phyloP scores from a whole-genome alignment of 2,888 invertebrate genomes.

The Carabus problematicus region DNA sequence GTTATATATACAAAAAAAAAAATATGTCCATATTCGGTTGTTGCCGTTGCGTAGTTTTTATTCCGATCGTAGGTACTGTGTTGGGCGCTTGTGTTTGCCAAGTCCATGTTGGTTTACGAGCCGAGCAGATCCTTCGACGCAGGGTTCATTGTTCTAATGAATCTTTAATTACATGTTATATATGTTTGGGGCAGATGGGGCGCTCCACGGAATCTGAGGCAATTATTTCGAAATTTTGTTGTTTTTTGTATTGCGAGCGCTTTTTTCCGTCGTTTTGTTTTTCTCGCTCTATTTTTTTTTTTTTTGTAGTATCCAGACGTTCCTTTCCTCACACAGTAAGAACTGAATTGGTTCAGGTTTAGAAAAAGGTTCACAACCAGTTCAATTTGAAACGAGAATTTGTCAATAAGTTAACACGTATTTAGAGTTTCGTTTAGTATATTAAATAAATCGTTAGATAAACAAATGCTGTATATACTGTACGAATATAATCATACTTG shows the following conservation, averaged over 20 bases:
- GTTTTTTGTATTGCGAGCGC: constrained; percentile 28
- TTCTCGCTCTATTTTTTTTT: background rate
- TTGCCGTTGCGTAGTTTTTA: background rate
- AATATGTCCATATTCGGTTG: background rate
- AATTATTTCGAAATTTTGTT: constrained; percentile 40
- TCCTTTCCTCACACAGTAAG: background rate
- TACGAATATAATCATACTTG: too few species aligned
- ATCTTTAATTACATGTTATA: constrained; percentile 39
- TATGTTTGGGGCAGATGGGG: constrained; percentile 35
- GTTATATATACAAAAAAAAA: background rate
- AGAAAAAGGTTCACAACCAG: too few species aligned
- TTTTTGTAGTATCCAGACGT: constrained; percentile 2
- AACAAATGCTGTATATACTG: too few species aligned
- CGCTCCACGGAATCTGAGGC: constrained; percentile 18
- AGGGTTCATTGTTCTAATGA: constrained; percentile 41
- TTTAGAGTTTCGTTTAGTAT: too few species aligned
- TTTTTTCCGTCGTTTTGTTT: background rate
- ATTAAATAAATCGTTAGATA: too few species aligned
- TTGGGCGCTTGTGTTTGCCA: constrained; percentile 1
- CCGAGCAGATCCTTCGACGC: background rate
- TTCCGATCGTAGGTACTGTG: background rate
- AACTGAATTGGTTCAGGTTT: background rate
- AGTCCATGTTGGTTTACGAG: constrained; percentile 19
- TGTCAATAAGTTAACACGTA: too few species aligned
- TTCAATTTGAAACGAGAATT: too few species aligned